A percentile compares a stretch with the other conserved stretches of the same genome.
Evolutionary conservation across 35 echinoderm and acorn worm genomes (phyloP).

Genomic region (Diadema setosum): DNA sequence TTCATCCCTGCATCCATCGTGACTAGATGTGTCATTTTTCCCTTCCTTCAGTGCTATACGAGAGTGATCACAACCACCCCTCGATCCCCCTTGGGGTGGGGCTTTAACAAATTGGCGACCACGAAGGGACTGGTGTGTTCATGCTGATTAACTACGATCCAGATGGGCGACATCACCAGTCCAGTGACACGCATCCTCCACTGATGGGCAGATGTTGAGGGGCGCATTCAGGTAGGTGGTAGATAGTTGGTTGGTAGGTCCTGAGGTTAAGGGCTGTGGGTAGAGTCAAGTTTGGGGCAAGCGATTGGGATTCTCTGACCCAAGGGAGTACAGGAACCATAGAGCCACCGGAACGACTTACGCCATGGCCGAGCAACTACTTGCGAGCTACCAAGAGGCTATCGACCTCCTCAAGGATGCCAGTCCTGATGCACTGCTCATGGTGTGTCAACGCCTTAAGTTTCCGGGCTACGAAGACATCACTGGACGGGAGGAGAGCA

Average conservation of each 20-base stretch:
- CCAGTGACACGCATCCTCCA: not conserved
- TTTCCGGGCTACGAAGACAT: not conserved
- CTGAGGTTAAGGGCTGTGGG: not conserved
- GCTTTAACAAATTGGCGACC: too few species aligned
- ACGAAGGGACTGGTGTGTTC: not conserved
- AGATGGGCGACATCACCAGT: not conserved
- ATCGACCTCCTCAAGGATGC: not conserved
- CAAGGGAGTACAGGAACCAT: too few species aligned
- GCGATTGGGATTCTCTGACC: too few species aligned
- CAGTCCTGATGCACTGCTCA: not conserved
- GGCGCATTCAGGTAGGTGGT: not conserved
- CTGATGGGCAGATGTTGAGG: too few species aligned
- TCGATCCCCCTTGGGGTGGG: too few species aligned
- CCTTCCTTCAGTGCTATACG: too few species aligned
- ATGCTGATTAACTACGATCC: not conserved
- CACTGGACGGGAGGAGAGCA: not conserved
- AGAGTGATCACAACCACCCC: too few species aligned
- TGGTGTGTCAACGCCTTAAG: not conserved
- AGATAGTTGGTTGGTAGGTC: not conserved
- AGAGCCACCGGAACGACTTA: too few species aligned
- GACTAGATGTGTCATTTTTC: too few species aligned
- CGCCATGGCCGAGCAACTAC: not conserved
- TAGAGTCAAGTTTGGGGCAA: not conserved
- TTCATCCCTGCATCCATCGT: too few species aligned
- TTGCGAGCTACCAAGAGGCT: not conserved